These are phyloP conservation scores for Orthonyx spaldingii DNA, from an alignment of 2,113 vertebrate species.

Conservation along the genomic window DNA sequence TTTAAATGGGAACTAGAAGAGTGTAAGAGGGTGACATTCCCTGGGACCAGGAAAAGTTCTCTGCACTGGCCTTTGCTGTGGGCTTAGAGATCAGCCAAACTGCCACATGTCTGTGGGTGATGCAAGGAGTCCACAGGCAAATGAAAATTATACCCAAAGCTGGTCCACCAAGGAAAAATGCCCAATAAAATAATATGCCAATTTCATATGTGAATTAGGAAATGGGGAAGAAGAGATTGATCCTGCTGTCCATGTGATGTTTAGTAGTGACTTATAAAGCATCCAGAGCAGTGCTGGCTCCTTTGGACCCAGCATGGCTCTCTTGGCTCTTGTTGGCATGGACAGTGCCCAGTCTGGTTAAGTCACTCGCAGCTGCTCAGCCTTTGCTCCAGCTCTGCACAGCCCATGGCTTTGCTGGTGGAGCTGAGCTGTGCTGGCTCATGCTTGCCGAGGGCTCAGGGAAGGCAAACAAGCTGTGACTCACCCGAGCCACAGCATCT, in stretches of 20 bases:
- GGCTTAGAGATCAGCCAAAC: not conserved
- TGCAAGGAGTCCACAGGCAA: not conserved
- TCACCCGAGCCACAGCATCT: not conserved
- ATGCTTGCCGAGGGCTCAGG: fast-evolving
- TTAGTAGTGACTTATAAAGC: not conserved
- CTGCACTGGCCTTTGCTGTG: not conserved
- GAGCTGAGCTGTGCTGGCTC: not conserved
- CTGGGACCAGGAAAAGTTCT: not conserved
- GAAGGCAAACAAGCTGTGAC: not conserved
- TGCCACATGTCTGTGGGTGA: not conserved
- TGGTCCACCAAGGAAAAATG: not conserved
- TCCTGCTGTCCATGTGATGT: not conserved
- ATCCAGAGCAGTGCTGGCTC: not conserved
- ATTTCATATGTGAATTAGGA: not conserved
- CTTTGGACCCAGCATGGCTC: fast-evolving
- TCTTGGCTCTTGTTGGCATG: not conserved
- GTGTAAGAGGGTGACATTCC: not conserved
- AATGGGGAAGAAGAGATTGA: not conserved
- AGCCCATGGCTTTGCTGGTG: not conserved
- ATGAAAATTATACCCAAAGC: not conserved
- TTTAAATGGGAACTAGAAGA: not conserved
- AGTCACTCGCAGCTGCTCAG: not conserved
- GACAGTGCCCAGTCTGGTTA: not conserved
- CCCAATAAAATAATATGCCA: not conserved
- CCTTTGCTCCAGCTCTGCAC: not conserved